Percentiles rank a stretch among this genome's conserved stretches.
Conservation (phyloP, 2,888 invertebrate species). For the Synergus japonicus region DNA sequence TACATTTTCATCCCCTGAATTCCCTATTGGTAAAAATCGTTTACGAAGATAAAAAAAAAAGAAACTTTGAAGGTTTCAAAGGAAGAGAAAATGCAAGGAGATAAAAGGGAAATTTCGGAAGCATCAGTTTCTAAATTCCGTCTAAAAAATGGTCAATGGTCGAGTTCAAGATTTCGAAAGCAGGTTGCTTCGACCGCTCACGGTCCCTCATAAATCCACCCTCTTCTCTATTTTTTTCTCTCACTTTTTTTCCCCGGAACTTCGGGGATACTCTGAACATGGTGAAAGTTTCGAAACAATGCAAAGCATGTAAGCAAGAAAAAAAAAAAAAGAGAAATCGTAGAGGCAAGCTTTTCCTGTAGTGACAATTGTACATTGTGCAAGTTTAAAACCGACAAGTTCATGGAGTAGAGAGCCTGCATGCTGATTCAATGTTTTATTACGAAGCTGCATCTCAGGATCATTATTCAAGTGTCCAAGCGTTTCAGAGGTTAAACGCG, state of each 20-base stretch:
- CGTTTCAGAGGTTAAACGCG: conserved; percentile 34
- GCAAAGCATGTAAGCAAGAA: conserved; percentile 59
- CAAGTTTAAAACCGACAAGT: conserved; percentile 26
- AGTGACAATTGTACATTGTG: conserved; percentile 34
- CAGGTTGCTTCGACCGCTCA: conserved; percentile 45
- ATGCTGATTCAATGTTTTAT: conserved; percentile 54
- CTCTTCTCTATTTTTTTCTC: conserved; percentile 63
- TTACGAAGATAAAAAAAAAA: too few species aligned
- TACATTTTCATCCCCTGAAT: neutral
- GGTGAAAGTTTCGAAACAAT: conserved; percentile 74
- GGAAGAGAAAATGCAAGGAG: neutral
- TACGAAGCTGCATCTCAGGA: conserved; percentile 57
- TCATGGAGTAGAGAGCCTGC: conserved; percentile 45
- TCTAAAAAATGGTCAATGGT: conserved; percentile 29
- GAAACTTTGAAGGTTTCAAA: too few species aligned
- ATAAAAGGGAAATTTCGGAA: conserved; percentile 12
- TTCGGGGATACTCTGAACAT: conserved; percentile 39
- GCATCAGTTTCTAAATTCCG: conserved; percentile 1
- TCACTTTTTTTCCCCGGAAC: conserved; percentile 58
- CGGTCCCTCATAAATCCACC: conserved; percentile 70
- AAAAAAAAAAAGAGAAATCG: conserved; percentile 48
- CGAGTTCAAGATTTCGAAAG: conserved; percentile 33
- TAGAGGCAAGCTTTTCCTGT: conserved; percentile 39
- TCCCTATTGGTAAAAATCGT: neutral
- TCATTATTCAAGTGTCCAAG: conserved; percentile 66